A percentile compares a stretch with the other conserved stretches of the same genome.
Conservation (phyloP, 1,140 invertebrate genomes). For the Lordiphosa mommai region DNA sequence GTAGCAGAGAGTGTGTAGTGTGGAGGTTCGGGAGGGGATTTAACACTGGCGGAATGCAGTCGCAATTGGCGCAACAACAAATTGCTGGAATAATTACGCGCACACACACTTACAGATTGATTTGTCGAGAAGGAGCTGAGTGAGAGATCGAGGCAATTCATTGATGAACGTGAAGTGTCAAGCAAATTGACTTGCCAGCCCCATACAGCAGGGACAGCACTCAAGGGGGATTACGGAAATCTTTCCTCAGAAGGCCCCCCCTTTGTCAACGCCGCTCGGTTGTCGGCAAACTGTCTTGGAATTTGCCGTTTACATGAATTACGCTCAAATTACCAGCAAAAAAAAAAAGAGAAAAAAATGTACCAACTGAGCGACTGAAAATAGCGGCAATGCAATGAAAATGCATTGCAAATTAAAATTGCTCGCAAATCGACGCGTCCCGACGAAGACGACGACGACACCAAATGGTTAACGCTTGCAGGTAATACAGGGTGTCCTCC, state of each 20-base stretch:
- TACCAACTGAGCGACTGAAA: conserved; percentile 44
- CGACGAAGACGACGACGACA: too few species aligned
- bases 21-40: not conserved
- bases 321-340: conserved; percentile 63
- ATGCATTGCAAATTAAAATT: conserved; percentile 74
- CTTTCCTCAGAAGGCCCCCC: not conserved
- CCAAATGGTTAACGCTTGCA: not conserved
- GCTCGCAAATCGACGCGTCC: conserved; percentile 49
- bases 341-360: conserved; percentile 1
- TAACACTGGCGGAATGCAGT: conserved; percentile 45
- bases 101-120: conserved; percentile 74
- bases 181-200: conserved; percentile 62
- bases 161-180: conserved; percentile 77
- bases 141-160: conserved; percentile 47
- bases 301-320: conserved; percentile 66
- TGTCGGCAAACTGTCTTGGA: conserved; percentile 17
- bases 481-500: conserved; percentile 14
- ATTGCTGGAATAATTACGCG: conserved; percentile 79
- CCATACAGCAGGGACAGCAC: conserved; percentile 32
- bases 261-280: not conserved
- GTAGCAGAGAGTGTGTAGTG: not conserved
- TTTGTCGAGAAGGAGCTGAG: conserved; percentile 42
- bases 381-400: conserved; percentile 66
- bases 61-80: conserved; percentile 77
- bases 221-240: too few species aligned